Base-by-base conservation (phyloP, 1,140 invertebrate genomes). In the Drosophila repletoides region DNA sequence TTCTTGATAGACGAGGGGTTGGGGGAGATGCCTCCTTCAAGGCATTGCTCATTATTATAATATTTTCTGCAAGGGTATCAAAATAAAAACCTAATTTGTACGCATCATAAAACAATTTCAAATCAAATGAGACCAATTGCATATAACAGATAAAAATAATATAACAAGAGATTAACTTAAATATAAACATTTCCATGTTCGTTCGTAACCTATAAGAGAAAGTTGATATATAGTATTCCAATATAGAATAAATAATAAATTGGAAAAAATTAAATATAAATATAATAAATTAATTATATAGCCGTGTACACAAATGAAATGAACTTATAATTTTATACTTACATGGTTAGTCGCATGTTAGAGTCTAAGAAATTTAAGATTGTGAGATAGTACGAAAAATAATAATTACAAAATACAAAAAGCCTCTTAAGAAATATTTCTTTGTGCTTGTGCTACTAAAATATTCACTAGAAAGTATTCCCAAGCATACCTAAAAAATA, bases 311-410 rank as follows among this genome's bases (percentile, higher is more conserved):
- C 17, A 5, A 46, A 46, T n/a, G 28, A 55, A 66, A 45, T 52
- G 14, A 67, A 51, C 53, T 76, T 49, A 59, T 41, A 64, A 87
- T 64, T 48, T 55, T 80, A 72, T 86, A 83, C 80, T 86, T 84
- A 86, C 81, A 79, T 83, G 79, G 75, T 86, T 84, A 86, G 75
- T 86, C 71, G 76, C 80, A 84, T 84, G 80, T 84, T 84, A 84
- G 72, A 58, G 60, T 87, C 81, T 87, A 86, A 71, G 81, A 81
- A 84, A 81, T 77, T 46, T n/a, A n/a, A 72, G 73, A 84, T 67
- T 68, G 59, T 56, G 73, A 72, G 48, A 81, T 72, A 77, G 38
- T 72, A 72, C 72, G 72, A 53, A 58, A 65, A 83, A 56, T 60
- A 74, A 67, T 52, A 79, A 70, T 41, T 73, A 56, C 56, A 51